A percentile compares a stretch with the other conserved stretches of the same genome.
phyloP scores from a whole-genome alignment of 1,140 invertebrate genomes.

The Platyscapa corneri region DNA sequence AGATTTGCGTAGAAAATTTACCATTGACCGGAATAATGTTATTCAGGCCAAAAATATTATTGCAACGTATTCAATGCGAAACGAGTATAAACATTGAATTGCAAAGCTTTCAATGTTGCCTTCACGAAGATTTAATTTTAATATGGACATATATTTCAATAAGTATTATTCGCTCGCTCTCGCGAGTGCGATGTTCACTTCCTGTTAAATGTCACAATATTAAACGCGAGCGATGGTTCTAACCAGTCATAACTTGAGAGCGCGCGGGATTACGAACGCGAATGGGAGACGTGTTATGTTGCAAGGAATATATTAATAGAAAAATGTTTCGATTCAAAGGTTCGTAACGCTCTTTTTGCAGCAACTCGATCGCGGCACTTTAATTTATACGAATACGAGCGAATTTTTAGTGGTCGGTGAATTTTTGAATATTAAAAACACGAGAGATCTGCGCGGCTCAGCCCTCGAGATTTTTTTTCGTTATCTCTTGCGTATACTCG shows the following conservation, averaged over 20 bases:
- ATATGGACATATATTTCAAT: slow-evolving; percentile 11
- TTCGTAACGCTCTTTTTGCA: neutral
- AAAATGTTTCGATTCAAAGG: neutral
- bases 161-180: neutral
- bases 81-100: neutral
- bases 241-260: too few species aligned
- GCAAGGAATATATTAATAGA: neutral
- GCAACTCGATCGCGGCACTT: neutral
- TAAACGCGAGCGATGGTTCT: neutral
- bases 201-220: neutral
- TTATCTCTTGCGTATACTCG: neutral
- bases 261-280: too few species aligned
- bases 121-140: slow-evolving; percentile 15
- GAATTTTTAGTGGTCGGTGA: neutral
- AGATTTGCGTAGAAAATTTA: neutral
- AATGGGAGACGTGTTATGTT: neutral
- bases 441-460: neutral
- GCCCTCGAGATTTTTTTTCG: neutral
- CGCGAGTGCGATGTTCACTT: neutral
- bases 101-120: neutral
- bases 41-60: neutral
- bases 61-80: neutral
- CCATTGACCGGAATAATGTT: neutral
- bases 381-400: neutral
- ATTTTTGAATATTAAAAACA: neutral